Conservation (phyloP, 2,888 invertebrate species). For the Catocala fraxini region DNA sequence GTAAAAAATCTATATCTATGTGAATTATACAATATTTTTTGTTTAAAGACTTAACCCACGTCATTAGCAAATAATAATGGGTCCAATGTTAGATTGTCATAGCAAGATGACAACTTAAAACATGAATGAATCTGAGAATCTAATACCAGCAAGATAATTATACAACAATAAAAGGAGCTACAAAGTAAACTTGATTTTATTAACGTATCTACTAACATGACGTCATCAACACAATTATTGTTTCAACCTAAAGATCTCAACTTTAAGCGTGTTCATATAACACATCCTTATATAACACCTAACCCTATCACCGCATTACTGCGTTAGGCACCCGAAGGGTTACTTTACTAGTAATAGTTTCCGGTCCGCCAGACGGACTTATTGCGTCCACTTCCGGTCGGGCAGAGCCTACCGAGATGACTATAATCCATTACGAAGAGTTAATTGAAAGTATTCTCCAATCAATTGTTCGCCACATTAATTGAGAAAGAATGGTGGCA, state of each 20-base stretch:
- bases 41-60: too few species aligned
- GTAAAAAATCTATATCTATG: too few species aligned
- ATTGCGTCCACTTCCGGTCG: conserved; percentile 69
- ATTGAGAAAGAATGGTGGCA: conserved; percentile 43
- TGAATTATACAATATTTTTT: too few species aligned
- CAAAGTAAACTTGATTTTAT: too few species aligned
- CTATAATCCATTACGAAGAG: conserved; percentile 62
- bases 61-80: too few species aligned
- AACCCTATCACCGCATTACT: conserved; percentile 22
- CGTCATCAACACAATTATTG: not conserved
- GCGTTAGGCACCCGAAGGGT: conserved; percentile 41
- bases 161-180: too few species aligned
- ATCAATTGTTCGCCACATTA: conserved; percentile 57
- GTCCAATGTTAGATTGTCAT: too few species aligned
- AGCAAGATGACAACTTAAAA: too few species aligned
- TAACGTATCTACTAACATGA: not conserved
- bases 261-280: conserved; percentile 6
- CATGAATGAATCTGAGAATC: too few species aligned
- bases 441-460: conserved; percentile 68
- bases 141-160: too few species aligned
- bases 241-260: not conserved
- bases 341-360: conserved; percentile 64
- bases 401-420: conserved; percentile 49
- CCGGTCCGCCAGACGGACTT: conserved; percentile 67
- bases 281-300: conserved; percentile 7